Base-by-base conservation (phyloP, 2,113 vertebrate genomes). In the Deroptyus accipitrinus region DNA sequence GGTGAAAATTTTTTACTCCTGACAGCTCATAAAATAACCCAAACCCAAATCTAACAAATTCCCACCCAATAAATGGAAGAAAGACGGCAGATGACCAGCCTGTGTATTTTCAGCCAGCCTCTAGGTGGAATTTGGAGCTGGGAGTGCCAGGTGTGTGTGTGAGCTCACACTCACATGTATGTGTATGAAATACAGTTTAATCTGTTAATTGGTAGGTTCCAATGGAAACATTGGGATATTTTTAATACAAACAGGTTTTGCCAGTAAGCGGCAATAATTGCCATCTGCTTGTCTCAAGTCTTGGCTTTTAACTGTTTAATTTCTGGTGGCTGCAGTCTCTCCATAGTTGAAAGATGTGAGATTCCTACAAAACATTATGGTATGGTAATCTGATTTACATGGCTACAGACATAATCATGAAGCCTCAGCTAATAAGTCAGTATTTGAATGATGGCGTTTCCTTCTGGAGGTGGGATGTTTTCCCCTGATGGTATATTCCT, bases 161-260 rank as follows among this genome's bases (percentile, higher is more conserved):
- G 51, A 82, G 66, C 57, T 73, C n/a, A 22, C 59, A 66, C 57
- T 59, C 61, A 31, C 82, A 69, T 67, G 55, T 83, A 51, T 79
- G 73, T 68, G 69, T 92, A 90, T 73, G 63, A 95, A 90, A 86
- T 61, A 59, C 55, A 92, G 69, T 93, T 96, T 94, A 91, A 90
- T 94, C 88, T 94, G 68, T 90, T 95, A 93, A 94, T 92, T 96
- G 63, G 83, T 85, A 91, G 18, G 48, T 92, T 96, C 74, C 73
- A 84, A 28, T 93, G 77, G 94, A 96, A 96, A 96, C 90, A 93
- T 59, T 64, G 80, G 93, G 94, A 90, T 95, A 94, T 93, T 96
- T 96, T 96, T 94, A 94, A 96, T 95, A 94, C 62, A 94, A 96
- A 94, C 92, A 96, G 92, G 80, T 95, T 97, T 96, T 87, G 77